These are phyloP conservation scores for Pollenia amentaria DNA, from an alignment of 2,888 invertebrate genomes.

Conservation along the genomic window DNA sequence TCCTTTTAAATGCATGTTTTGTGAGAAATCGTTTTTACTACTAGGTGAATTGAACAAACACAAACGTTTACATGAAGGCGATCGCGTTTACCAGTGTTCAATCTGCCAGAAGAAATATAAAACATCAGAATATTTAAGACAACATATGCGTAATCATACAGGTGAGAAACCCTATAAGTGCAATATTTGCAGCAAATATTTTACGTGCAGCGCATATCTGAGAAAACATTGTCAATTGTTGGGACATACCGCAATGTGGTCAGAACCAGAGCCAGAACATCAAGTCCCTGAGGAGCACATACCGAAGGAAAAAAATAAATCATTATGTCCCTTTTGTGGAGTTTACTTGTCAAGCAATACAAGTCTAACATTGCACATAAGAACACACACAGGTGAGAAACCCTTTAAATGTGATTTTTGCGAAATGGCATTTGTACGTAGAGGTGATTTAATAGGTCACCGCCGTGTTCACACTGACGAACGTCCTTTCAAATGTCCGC, in stretches of 20 bases:
- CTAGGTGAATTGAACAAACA: neutral
- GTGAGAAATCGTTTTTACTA: neutral
- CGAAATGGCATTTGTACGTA: conserved; percentile 87
- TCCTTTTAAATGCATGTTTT: conserved; percentile 7
- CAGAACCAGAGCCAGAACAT: neutral
- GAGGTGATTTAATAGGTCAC: conserved; percentile 87
- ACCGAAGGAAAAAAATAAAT: conserved; percentile 53
- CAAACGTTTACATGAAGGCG: neutral
- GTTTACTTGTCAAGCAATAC: conserved; percentile 78
- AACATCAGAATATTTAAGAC: neutral
- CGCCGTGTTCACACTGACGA: conserved; percentile 87
- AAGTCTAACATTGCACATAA: conserved; percentile 80
- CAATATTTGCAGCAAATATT: conserved; percentile 56
- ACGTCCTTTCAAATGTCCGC: conserved; percentile 85
- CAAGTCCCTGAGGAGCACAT: too few species aligned
- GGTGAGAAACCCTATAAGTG: conserved; percentile 79
- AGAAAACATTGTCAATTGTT: neutral
- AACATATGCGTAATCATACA: too few species aligned
- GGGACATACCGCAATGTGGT: neutral
- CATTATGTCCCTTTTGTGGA: neutral
- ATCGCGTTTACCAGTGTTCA: neutral
- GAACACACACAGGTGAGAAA: conserved; percentile 88
- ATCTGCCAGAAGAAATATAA: conserved; percentile 5
- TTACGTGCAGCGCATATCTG: neutral
- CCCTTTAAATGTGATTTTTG: conserved; percentile 88